Evolutionary conservation across 2,888 invertebrate species (phyloP), one percentile per base, ranked within the genome.

Genomic region (Punctoribates punctum): DNA sequence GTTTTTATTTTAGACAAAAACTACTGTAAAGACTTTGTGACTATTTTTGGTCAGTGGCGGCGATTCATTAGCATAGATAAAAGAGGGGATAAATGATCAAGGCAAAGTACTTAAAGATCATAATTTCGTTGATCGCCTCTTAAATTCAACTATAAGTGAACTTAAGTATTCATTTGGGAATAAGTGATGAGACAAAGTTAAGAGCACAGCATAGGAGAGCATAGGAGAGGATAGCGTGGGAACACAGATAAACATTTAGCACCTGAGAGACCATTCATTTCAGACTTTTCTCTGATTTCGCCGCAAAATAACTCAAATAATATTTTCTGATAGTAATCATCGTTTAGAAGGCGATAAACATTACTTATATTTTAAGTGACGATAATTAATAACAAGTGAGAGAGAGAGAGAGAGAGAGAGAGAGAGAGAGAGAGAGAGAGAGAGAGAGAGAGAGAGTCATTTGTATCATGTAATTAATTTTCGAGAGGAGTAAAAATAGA

Each of bases 161-260:
- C 65, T 65, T 65, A 65, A 65, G 34, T 65, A 65, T 65, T 29
- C 65, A 29, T 65, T 65, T 65, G 65, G 65, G 65, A 65, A 65
- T 65, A 34, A n/a, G 65, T 13, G 6, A 65, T 65, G 65, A 65
- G 65, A 29, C 65, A 65, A 27, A 65, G 29, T 29, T 65, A 15
- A 8, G 25, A 6, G 17, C 17, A 17, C n/a, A n/a, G n/a, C n/a
- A n/a, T n/a, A n/a, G n/a, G n/a, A n/a, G n/a, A n/a, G n/a, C n/a
- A n/a, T n/a, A n/a, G n/a, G n/a, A n/a, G 25, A 25, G 17, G 60
- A 65, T 65, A 65, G 65, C 65, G 65, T 65, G 65, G 65, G 65
- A 65, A 65, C 65, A 65, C 8, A 15, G 65, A 65, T 65, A 65
- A 65, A 65, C 65, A 65, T 34, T 65, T 65, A 65, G 65, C 65